Conservation (phyloP, 92 coral and sea anemone species). For the Porites lobata region DNA sequence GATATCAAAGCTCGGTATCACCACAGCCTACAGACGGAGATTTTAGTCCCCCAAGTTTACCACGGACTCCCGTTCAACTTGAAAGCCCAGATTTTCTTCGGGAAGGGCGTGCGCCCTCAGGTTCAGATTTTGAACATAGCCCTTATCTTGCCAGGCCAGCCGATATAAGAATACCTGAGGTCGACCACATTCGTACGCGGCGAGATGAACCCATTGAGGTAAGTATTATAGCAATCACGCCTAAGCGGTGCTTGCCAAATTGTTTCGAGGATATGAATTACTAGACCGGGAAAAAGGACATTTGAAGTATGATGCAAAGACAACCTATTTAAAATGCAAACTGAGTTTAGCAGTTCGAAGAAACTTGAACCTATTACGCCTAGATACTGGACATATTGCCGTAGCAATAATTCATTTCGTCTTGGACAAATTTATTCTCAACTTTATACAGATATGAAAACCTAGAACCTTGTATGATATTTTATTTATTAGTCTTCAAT, state of each 20-base stretch:
- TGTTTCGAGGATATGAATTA: not conserved
- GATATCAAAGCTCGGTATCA: conserved; percentile 1
- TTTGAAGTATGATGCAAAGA: no score
- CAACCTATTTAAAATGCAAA: no score
- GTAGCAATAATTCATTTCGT: no score
- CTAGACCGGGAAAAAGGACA: not conserved
- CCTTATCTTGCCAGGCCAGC: conserved; percentile 60
- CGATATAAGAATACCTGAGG: conserved; percentile 66
- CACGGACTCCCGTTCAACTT: conserved; percentile 30
- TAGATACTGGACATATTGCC: no score
- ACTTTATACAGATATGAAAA: not conserved
- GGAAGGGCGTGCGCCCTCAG: conserved; percentile 25
- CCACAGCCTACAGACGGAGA: conserved; percentile 10
- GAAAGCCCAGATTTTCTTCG: conserved; percentile 25
- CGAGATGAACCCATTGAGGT: conserved; percentile 47
- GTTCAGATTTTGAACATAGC: conserved; percentile 58
- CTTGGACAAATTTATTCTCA: no score
- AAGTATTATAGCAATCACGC: not conserved
- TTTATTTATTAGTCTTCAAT: not conserved
- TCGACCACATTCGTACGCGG: conserved; percentile 33
- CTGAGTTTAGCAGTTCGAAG: no score
- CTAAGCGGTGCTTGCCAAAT: not conserved
- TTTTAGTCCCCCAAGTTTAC: conserved; percentile 47
- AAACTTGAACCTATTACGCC: no score
- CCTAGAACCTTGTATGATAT: not conserved